A percentile compares a stretch with the other conserved stretches of the same genome.
phyloP scores from a whole-genome alignment of 2,113 vertebrate genomes.

The Gorsachius goisagi region DNA sequence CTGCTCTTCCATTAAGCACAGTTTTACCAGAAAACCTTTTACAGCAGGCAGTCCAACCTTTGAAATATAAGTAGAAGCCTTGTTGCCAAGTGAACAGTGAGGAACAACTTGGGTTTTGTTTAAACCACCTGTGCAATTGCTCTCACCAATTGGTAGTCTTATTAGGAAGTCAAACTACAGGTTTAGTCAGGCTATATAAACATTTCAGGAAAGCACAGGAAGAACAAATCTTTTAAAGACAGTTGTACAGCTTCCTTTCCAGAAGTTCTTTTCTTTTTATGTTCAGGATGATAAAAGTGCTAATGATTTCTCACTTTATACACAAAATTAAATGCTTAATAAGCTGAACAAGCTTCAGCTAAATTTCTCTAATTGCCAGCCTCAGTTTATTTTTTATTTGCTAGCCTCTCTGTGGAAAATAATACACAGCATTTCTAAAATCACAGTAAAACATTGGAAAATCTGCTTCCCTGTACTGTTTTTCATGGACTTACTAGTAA shows the following conservation, averaged over 20 bases:
- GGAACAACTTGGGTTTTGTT: background rate
- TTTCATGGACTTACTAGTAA: background rate
- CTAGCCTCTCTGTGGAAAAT: background rate
- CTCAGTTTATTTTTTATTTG: constrained; percentile 6
- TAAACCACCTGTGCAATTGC: background rate
- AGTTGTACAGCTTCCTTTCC: background rate
- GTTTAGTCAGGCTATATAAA: background rate
- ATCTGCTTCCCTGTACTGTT: background rate
- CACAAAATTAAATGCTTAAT: constrained; percentile 32
- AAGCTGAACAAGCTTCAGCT: constrained; percentile 23
- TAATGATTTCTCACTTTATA: constrained; percentile 1
- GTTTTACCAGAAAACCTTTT: background rate
- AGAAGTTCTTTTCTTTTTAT: background rate
- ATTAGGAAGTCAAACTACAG: background rate
- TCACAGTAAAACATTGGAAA: background rate
- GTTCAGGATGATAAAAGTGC: background rate
- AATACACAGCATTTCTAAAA: background rate
- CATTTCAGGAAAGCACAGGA: background rate
- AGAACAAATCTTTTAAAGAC: background rate
- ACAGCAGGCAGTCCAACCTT: background rate
- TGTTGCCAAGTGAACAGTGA: background rate
- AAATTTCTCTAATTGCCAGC: constrained; percentile 3
- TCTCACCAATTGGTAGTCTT: background rate
- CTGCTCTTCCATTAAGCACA: background rate
- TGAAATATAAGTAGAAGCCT: background rate